Percentiles rank a stretch among this genome's conserved stretches.
Conservation (phyloP, 1,140 invertebrate genomes). For the Drosophila dunni region DNA sequence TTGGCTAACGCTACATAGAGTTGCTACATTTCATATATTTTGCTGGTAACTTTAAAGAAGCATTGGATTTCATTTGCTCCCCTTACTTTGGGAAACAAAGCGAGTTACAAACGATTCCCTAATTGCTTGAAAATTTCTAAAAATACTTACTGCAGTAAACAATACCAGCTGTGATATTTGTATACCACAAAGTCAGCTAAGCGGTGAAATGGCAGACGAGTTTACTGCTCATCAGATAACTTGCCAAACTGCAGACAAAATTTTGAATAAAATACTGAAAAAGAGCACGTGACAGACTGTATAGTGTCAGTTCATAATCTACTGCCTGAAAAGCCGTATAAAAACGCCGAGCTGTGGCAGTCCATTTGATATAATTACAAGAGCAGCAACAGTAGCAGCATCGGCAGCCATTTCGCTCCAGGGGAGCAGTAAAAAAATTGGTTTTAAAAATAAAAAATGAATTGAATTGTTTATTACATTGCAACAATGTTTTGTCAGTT, state of each 20-base stretch:
- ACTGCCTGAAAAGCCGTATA: conserved; percentile 31
- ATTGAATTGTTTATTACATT: conserved; percentile 68
- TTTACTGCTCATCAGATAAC: conserved; percentile 17
- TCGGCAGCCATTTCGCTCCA: conserved; percentile 6
- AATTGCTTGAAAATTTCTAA: not conserved
- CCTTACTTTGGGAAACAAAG: no score
- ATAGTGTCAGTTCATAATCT: conserved; percentile 21
- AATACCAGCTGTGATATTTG: not conserved
- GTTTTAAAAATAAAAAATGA: conserved; percentile 69
- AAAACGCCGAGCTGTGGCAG: conserved; percentile 32
- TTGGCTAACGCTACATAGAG: no score
- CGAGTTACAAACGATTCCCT: not conserved
- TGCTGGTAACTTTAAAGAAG: no score
- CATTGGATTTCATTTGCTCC: no score
- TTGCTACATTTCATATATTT: no score
- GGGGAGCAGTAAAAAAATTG: conserved; percentile 27
- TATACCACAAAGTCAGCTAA: not conserved
- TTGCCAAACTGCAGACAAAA: conserved; percentile 14
- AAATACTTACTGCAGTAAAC: not conserved
- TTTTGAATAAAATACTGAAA: conserved; percentile 7
- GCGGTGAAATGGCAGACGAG: not conserved
- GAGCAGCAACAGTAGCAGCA: not conserved
- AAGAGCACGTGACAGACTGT: conserved; percentile 11
- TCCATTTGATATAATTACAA: conserved; percentile 52
- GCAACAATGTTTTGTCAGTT: conserved; percentile 49